Base-by-base conservation (phyloP, 2,113 vertebrate species). In the Arizona elegans region DNA sequence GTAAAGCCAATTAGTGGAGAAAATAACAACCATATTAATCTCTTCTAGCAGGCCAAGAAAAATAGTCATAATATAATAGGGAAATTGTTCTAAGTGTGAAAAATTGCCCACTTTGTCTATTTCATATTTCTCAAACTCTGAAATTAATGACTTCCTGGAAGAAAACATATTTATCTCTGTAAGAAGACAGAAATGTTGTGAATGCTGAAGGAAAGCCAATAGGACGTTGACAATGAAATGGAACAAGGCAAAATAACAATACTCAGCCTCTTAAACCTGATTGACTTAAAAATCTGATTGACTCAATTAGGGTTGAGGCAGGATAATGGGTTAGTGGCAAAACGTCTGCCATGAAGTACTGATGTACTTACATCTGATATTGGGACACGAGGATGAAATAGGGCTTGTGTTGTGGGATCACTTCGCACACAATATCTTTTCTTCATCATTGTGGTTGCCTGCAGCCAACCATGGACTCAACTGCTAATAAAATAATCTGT, bases 71-170 rank as follows among this genome's bases (percentile, higher is more conserved):
- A 97, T 94, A 96, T 97, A 96, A 94, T 90, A 93, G 91, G 95
- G 91, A 97, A 97, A 97, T 97, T 97, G 94, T 97, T 97, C 96
- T 98, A 98, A 97, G 97, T 97, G 97, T 98, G 98, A 98, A 98
- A 98, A 98, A 98, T 97, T 97, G 97, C 96, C 97, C 95, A 97
- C 97, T 97, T 97, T 0, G 94, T 98, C 97, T 97, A 97, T 95
- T 98, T 98, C 97, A 98, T 97, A 97, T 97, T 97, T 97, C 93
- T 96, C 93, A 96, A 97, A 96, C 96, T 97, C 95, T 91, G 91
- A 96, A 97, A 97, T 98, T 97, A 97, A 98, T 98, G 96, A 94
- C 96, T 97, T 97, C 94, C 93, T 94, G 85, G 43, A 96, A 96
- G 96, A 97, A 95, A 94, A 33, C 94, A 87, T 94, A 95, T 97